Evolutionary conservation across 2,888 invertebrate species (phyloP), one percentile per base, ranked within the genome.

Genomic region (Polia nebulosa): DNA sequence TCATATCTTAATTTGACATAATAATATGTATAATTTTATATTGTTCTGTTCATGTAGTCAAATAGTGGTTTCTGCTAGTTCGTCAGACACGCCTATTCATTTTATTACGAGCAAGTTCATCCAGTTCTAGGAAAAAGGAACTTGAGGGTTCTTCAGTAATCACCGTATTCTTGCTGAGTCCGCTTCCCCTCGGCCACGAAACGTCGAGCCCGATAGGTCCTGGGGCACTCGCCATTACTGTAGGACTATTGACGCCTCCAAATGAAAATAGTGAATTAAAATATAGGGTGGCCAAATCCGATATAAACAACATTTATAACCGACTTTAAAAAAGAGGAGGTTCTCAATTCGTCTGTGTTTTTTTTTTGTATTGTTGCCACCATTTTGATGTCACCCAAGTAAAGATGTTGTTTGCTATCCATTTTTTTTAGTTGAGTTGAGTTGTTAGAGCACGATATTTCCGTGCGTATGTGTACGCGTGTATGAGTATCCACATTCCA

Each of bases 141-240:
- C 2, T 49, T 60, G 44, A 62, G 82, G 13, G 63, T 49, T 11
- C 82, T 72, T 59, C 49, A 45, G 32, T 55, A 49, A 44, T 51
- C 67, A 56, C 25, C 20, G n/a, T 49, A 68, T 68, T 72, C 57
- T 72, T 65, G 69, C 71, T 74, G 80, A 68, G 62, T 61, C 63
- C 36, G 34, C 17, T 51, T 64, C 51, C 73, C 34, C 67, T 70
- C 34, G 57, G 59, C 29, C 13, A 41, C 22, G 34, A 61, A 60
- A 67, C 22, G 58, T 73, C 45, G 34, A 59, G 63, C 51, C 22
- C 47, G 49, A 27, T 47, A 45, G 59, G 61, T 47, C 32, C 34
- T 57, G 78, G 78, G 13, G 58, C 56, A 51, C 62, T 59, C 39
- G 11, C 22, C 32, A 51, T 27, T 17, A 41, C 45, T 72, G 47